A percentile compares a stretch with the other conserved stretches of the same genome.
Conservation (phyloP, 2,797 vertebrate species). For the Typhlichthys subterraneus region DNA sequence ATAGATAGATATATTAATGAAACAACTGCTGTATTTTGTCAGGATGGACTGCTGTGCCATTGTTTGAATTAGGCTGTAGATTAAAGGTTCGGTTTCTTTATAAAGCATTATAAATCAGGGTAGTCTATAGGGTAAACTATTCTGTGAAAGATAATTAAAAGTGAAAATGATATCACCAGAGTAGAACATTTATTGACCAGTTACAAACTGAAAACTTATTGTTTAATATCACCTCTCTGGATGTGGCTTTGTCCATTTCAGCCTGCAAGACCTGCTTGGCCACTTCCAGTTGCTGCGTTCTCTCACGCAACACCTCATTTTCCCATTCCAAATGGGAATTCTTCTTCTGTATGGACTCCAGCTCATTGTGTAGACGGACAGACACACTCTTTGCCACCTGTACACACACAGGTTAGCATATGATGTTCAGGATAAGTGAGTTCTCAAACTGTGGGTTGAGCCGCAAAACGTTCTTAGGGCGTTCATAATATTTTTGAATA, state of each 20-base stretch:
- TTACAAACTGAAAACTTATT: neutral
- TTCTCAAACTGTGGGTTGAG: neutral
- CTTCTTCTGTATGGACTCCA: constrained; percentile 90
- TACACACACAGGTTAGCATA: constrained; percentile 13
- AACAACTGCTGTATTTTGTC: too few species aligned
- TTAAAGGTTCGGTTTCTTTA: too few species aligned
- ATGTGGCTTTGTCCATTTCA: constrained; percentile 85
- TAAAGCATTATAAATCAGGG: too few species aligned
- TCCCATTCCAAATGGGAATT: constrained; percentile 89
- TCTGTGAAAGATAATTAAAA: too few species aligned
- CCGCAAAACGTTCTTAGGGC: too few species aligned
- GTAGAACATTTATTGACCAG: neutral
- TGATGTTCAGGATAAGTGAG: too few species aligned
- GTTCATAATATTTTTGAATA: too few species aligned
- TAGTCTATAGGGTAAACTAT: too few species aligned
- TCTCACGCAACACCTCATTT: constrained; percentile 88
- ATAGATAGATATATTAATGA: too few species aligned
- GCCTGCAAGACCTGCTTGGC: constrained; percentile 92
- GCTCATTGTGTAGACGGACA: constrained; percentile 89
- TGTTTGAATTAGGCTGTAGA: too few species aligned
- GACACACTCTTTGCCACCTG: constrained; percentile 97
- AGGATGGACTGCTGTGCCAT: too few species aligned
- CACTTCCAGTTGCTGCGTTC: constrained; percentile 89
- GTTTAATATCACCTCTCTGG: constrained; percentile 79
- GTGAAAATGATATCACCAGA: too few species aligned